phyloP scores from a whole-genome alignment of 2,797 vertebrate species.

The Muscicapa striata region DNA sequence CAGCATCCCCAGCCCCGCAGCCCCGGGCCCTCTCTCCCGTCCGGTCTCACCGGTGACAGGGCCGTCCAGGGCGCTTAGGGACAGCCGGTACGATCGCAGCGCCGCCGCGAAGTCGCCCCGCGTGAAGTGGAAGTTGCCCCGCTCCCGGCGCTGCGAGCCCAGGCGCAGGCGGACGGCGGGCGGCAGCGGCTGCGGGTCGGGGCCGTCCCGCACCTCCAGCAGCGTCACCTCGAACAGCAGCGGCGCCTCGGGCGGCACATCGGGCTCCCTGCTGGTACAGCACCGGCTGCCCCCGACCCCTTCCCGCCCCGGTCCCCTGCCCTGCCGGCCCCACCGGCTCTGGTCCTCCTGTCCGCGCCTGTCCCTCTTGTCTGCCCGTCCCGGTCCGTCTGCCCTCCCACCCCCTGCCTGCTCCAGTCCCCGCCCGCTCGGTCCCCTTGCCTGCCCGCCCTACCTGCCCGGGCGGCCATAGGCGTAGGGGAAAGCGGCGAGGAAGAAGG shows the following conservation, averaged over 20 bases:
- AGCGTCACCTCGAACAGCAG: slow-evolving; percentile 88
- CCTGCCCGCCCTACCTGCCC: slow-evolving; percentile 79
- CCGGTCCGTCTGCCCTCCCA: no score
- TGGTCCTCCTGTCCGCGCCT: not conserved
- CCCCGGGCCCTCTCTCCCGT: no score
- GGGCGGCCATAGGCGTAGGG: slow-evolving; percentile 81
- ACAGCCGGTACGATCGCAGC: slow-evolving; percentile 81
- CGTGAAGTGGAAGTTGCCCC: slow-evolving; percentile 87
- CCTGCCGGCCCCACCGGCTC: not conserved
- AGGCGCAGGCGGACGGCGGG: slow-evolving; percentile 81
- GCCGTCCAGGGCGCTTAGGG: slow-evolving; percentile 51
- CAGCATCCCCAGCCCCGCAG: not conserved
- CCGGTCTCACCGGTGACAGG: not conserved
- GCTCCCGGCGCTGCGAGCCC: slow-evolving; percentile 84
- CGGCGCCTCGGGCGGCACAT: slow-evolving; percentile 84
- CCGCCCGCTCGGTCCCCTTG: not conserved
- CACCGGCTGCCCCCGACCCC: not conserved
- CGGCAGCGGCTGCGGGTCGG: slow-evolving; percentile 74
- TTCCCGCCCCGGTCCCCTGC: no score
- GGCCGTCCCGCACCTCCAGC: slow-evolving; percentile 79
- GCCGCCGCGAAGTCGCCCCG: slow-evolving; percentile 82
- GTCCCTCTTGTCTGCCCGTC: no score
- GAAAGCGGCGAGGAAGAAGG: slow-evolving; percentile 84
- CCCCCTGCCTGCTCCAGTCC: no score
- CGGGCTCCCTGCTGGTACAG: slow-evolving; percentile 80